Base-by-base conservation (phyloP, 2,797 vertebrate species). In the Muscicapa striata region DNA sequence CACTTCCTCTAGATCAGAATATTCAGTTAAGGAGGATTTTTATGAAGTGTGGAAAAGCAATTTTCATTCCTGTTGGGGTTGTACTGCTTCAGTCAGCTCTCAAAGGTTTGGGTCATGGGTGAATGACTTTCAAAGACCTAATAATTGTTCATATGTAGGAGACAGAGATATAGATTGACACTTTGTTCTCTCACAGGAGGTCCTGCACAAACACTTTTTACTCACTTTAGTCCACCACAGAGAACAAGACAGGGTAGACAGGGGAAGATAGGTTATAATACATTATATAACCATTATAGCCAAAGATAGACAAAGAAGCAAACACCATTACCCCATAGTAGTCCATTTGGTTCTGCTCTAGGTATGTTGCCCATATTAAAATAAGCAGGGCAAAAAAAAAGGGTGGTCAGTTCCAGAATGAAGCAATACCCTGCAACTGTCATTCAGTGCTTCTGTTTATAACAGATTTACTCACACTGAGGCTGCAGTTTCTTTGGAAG, bases 101-200 rank as follows among this genome's bases (percentile, higher is more conserved):
- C 54, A 46, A 77, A 95, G 63, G n/a, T 78, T 84, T 95, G 69
- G n/a, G 72, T 92, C 79, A 77, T 43, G 82, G 80, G 17, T 89
- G 76, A 86, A 54, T 66, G 84, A 63, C 72, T 97, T 95, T 94
- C 57, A 95, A 90, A 93, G 82, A 76, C 38, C 70, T 80, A 87
- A 85, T 87, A 62, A 68, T 72, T 62, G 67, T 80, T 93, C 89
- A 34, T 41, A 80, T 59, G 86, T 77, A 52, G 69, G 89, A 94
- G 63, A 79, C 46, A 69, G 43, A 84, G 62, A 55, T 89, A 81
- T 0, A 76, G 80, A 80, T 57, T 63, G 83, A 81, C 43, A 15
- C 18, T 86, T 89, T 78, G 69, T 89, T 92, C 77, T 89, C 62
- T 90, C 76, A 61, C 43, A 57, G 51, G 49, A 76, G 34, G 6